phyloP scores from a whole-genome alignment of 2,113 vertebrate species.

The Zosterops lateralis region DNA sequence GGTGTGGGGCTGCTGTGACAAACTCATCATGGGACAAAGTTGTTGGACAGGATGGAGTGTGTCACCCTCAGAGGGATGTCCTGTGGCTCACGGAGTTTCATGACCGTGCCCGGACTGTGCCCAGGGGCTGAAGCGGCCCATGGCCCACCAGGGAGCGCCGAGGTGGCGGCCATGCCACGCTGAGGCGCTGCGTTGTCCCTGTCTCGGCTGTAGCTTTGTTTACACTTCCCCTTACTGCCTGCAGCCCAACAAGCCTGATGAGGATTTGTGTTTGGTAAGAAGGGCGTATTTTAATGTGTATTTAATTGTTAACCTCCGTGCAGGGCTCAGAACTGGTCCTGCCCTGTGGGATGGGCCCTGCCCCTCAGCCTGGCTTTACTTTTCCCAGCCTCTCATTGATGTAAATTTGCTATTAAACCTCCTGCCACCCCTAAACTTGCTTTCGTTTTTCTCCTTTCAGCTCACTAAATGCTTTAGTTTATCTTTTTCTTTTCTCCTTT shows the following conservation, averaged over 20 bases:
- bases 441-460: background rate
- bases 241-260: background rate
- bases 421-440: background rate
- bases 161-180: rapidly evolving
- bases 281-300: rapidly evolving
- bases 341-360: background rate
- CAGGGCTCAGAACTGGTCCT: rapidly evolving
- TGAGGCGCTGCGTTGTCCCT: background rate
- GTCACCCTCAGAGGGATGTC: rapidly evolving
- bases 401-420: background rate
- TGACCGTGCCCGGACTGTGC: rapidly evolving
- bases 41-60: rapidly evolving
- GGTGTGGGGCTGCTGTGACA: rapidly evolving
- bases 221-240: background rate
- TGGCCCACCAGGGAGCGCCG: rapidly evolving
- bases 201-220: background rate
- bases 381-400: background rate
- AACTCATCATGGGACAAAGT: rapidly evolving
- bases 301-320: rapidly evolving
- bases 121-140: rapidly evolving
- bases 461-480: background rate
- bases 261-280: background rate
- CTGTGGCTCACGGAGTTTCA: rapidly evolving
- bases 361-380: background rate
- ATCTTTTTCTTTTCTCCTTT: background rate